Evolutionary conservation across 1,140 invertebrate genomes (phyloP), one percentile per base, ranked within the genome.

Genomic region (Penaeus chinensis): DNA sequence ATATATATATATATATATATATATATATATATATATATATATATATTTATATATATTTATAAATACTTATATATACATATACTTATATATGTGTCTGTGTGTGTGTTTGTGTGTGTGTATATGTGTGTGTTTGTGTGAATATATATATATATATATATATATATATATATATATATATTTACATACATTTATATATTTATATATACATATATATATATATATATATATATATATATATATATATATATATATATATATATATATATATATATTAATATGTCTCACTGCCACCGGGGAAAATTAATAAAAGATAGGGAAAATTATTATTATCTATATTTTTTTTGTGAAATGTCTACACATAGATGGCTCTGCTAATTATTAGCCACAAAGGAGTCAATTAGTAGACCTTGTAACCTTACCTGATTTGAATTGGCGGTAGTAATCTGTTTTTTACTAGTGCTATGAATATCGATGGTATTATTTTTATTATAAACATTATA

Each of bases 221-320:
- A 78, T 78, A 78, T 78, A 78, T 78, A 78, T 78, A 78, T 78
- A 78, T 47, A 78, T 78, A 78, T 78, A 78, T 78, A 78, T 78
- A 78, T 78, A 78, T 78, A 78, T 78, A 78, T 78, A 78, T 78
- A 78, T 78, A 78, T 78, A 78, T 78, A 78, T 78, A 78, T 78
- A 78, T 78, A 78, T 78, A 78, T 78, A 78, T 78, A 18, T 78
- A 78, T 16, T 78, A 78, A 37, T 78, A 78, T 42, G 76, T 78
- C 7, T 37, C 47, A 13, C 76, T 37, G 8, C 47, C n/a, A n/a
- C n/a, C n/a, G n/a, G n/a, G n/a, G n/a, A n/a, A n/a, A n/a, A n/a
- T n/a, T n/a, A n/a, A n/a, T n/a, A n/a, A n/a, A n/a, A n/a, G n/a
- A n/a, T n/a, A n/a, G n/a, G n/a, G n/a, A n/a, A n/a, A n/a, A n/a